phyloP scores from a whole-genome alignment of 2,888 invertebrate genomes.

The Cybosia mesomella region DNA sequence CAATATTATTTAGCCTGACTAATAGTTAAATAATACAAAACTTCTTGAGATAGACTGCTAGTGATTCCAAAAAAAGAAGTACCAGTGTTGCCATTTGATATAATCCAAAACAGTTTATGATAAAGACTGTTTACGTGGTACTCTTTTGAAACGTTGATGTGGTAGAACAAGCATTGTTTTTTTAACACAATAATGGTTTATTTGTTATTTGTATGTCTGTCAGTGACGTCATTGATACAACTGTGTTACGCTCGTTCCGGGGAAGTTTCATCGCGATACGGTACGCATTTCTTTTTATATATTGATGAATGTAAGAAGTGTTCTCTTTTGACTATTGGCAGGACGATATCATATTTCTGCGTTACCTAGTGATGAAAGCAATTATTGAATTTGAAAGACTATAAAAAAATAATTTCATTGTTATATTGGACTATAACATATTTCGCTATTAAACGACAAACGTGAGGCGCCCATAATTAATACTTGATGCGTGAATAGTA shows the following conservation, averaged over 20 bases:
- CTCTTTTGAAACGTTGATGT: conserved; percentile 27
- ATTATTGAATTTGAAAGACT: neutral
- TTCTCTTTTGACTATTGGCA: neutral
- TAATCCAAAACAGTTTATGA: neutral
- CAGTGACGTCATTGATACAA: conserved; percentile 20
- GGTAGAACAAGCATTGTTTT: conserved; percentile 15
- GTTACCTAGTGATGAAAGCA: neutral
- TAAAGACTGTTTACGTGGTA: conserved; percentile 9
- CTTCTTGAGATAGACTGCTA: neutral
- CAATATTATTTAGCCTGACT: neutral
- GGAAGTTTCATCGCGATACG: conserved; percentile 29
- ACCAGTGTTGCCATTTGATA: neutral
- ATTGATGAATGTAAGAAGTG: neutral
- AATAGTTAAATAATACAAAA: neutral
- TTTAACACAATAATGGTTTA: conserved; percentile 30
- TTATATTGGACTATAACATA: too few species aligned
- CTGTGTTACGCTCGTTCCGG: conserved; percentile 2
- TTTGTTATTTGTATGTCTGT: conserved; percentile 27
- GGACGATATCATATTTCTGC: neutral
- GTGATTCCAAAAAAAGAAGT: neutral
- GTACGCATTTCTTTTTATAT: conserved; percentile 25
- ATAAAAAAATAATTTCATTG: neutral
- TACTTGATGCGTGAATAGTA: neutral
- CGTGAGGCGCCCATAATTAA: neutral
- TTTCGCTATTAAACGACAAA: neutral